phyloP scores from a whole-genome alignment of 2,113 vertebrate species.

The Sula dactylatra region DNA sequence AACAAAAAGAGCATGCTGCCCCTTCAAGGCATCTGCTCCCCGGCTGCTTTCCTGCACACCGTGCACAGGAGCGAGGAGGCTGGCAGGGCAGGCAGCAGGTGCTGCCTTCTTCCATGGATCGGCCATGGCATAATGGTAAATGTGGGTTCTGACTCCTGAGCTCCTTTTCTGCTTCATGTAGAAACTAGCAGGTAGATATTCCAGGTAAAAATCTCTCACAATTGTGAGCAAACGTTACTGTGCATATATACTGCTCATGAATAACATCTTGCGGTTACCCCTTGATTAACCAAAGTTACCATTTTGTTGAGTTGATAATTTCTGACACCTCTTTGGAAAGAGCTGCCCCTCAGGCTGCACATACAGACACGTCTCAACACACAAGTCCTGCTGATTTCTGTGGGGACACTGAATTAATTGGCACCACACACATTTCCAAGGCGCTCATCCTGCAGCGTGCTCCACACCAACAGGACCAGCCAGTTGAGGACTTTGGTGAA shows the following conservation, averaged over 20 bases:
- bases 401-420: neutral
- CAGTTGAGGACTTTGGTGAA: neutral
- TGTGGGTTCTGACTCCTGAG: neutral
- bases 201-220: neutral
- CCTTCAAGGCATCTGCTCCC: neutral
- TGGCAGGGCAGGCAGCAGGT: neutral
- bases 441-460: neutral
- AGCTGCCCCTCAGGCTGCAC: neutral
- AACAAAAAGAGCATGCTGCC: neutral
- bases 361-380: accelerated
- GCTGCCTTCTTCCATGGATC: neutral
- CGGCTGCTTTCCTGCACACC: neutral
- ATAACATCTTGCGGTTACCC: neutral
- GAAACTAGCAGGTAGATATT: neutral
- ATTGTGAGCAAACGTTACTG: neutral
- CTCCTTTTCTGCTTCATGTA: neutral
- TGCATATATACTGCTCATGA: neutral
- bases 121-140: neutral
- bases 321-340: neutral
- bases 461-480: neutral
- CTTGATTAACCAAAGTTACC: neutral
- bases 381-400: neutral
- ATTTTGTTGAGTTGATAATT: neutral
- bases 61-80: neutral
- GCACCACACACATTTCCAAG: neutral